Evolutionary conservation across 1,140 invertebrate species (phyloP).

Genomic region (Protaetia brevitarsis): DNA sequence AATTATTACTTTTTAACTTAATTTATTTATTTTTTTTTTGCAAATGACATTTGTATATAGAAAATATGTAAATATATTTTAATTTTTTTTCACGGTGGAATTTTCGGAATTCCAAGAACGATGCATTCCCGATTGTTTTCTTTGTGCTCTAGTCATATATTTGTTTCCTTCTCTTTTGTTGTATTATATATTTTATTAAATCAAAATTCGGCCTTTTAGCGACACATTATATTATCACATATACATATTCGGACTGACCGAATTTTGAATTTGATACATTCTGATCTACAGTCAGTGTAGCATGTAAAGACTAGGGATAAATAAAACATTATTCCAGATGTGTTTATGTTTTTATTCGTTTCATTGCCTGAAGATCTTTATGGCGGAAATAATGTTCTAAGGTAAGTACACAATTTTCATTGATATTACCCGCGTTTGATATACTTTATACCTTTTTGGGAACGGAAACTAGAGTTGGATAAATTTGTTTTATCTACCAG

Average conservation of each 20-base stretch:
- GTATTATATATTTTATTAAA: neutral
- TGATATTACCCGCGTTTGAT: too few species aligned
- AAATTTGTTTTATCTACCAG: too few species aligned
- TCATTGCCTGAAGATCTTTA: too few species aligned
- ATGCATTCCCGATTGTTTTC: slow-evolving; percentile 15
- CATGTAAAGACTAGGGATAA: slow-evolving; percentile 18
- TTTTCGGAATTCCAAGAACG: slow-evolving; percentile 3
- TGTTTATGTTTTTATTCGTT: too few species aligned
- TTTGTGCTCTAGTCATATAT: slow-evolving; percentile 11
- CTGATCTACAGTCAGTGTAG: slow-evolving; percentile 11
- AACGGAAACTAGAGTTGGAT: too few species aligned
- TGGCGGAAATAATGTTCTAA: too few species aligned
- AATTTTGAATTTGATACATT: slow-evolving; percentile 14
- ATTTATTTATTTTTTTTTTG: slow-evolving; percentile 2
- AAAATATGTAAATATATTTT: slow-evolving; percentile 1
- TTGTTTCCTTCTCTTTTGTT: slow-evolving; percentile 1
- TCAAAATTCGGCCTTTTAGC: neutral
- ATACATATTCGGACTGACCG: neutral
- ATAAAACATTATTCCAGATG: slow-evolving; percentile 12
- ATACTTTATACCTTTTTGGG: too few species aligned
- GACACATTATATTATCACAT: neutral
- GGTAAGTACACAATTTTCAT: too few species aligned
- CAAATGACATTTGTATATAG: slow-evolving; percentile 12
- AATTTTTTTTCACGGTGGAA: neutral
- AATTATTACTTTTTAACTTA: slow-evolving; percentile 3